phyloP scores from a whole-genome alignment of 2,888 invertebrate species.

The Rotaria macrura region DNA sequence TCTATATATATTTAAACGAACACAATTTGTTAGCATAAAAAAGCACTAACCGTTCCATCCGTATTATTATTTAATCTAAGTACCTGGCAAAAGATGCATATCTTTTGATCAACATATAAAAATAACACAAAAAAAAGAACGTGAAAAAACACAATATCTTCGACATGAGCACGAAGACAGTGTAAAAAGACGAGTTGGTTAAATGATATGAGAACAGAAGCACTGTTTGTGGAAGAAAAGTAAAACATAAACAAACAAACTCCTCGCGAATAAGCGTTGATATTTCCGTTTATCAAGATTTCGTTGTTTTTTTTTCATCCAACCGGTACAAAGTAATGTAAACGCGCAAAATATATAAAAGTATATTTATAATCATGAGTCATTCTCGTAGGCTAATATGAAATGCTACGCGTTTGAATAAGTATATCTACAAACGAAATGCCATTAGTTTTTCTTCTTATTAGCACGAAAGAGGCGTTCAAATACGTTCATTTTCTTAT shows the following conservation, averaged over 20 bases:
- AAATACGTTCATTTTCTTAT: conserved; percentile 16
- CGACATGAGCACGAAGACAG: not conserved
- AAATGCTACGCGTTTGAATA: not conserved
- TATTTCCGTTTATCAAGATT: not conserved
- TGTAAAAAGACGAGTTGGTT: not conserved
- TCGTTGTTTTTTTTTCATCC: not conserved
- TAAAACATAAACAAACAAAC: not conserved
- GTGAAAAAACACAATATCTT: not conserved
- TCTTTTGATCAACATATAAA: not conserved
- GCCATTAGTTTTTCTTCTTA: not conserved
- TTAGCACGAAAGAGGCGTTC: conserved; percentile 3
- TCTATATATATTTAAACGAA: no score
- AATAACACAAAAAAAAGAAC: not conserved
- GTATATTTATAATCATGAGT: not conserved
- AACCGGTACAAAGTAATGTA: not conserved
- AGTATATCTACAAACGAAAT: not conserved
- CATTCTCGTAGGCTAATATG: not conserved
- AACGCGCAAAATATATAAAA: not conserved
- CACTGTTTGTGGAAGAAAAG: not conserved
- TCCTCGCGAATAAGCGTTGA: not conserved
- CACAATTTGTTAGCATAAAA: not conserved
- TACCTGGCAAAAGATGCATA: not conserved
- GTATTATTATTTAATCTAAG: not conserved
- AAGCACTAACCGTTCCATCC: not conserved
- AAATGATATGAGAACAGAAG: not conserved